phyloP scores from a whole-genome alignment of 1,140 invertebrate genomes.

The Papilio glaucus region DNA sequence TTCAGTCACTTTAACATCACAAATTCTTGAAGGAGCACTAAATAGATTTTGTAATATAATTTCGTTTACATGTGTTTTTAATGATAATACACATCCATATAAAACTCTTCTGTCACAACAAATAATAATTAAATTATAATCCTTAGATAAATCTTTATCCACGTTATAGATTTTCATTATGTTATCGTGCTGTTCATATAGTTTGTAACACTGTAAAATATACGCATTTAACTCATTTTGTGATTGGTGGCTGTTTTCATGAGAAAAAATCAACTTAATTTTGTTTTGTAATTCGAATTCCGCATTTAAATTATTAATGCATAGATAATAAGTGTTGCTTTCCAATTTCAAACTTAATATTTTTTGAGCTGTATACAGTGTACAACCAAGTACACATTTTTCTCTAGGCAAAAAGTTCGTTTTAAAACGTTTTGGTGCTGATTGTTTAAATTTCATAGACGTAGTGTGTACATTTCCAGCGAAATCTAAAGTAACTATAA shows the following conservation, averaged over 20 bases:
- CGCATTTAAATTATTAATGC: slow-evolving; percentile 49
- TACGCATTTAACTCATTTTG: slow-evolving; percentile 37
- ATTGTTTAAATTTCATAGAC: slow-evolving; percentile 62
- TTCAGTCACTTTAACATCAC: slow-evolving; percentile 50
- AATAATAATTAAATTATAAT: slow-evolving; percentile 53
- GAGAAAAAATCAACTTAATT: slow-evolving; percentile 33
- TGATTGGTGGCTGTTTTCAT: slow-evolving; percentile 34
- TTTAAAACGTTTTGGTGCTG: slow-evolving; percentile 55
- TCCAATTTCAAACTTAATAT: slow-evolving; percentile 55
- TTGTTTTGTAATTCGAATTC: slow-evolving; percentile 51
- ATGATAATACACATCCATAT: slow-evolving; percentile 54
- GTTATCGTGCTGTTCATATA: slow-evolving; percentile 43
- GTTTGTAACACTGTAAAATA: slow-evolving; percentile 40
- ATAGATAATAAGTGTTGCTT: slow-evolving; percentile 47
- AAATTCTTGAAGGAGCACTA: slow-evolving; percentile 61
- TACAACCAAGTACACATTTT: slow-evolving; percentile 43
- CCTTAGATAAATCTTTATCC: slow-evolving; percentile 35
- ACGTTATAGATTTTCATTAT: slow-evolving; percentile 49
- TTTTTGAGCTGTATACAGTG: slow-evolving; percentile 42
- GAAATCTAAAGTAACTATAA: slow-evolving; percentile 61
- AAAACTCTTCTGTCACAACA: slow-evolving; percentile 61
- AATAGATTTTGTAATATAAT: slow-evolving; percentile 54
- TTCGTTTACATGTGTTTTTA: slow-evolving; percentile 39
- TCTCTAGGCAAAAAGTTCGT: slow-evolving; percentile 51
- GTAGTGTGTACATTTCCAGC: slow-evolving; percentile 54